Evolutionary conservation across 2,113 vertebrate genomes (phyloP).

Genomic region (Apodemus speciosus): DNA sequence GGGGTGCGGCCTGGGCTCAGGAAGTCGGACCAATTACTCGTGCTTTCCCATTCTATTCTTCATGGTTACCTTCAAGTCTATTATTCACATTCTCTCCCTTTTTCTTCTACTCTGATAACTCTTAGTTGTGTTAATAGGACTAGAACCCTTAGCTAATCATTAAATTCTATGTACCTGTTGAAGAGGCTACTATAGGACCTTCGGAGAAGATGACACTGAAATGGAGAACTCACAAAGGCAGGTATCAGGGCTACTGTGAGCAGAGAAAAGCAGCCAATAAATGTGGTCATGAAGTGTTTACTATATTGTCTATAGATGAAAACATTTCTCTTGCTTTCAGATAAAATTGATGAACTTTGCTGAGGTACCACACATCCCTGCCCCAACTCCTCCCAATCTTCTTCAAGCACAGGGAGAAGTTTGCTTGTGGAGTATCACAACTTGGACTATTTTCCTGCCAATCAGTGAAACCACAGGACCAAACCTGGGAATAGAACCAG

Average conservation of each 20-base stretch:
- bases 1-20: neutral
- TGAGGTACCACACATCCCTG: neutral
- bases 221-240: neutral
- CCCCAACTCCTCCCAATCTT: neutral
- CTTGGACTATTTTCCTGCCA: constrained; percentile 4
- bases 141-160: neutral
- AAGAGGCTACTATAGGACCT: neutral
- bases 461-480: neutral
- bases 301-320: neutral
- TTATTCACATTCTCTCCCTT: neutral
- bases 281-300: neutral
- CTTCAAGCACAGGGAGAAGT: neutral
- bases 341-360: neutral
- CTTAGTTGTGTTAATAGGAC: neutral
- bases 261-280: neutral
- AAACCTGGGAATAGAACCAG: constrained; percentile 3
- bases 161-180: neutral
- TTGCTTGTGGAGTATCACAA: neutral
- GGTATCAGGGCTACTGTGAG: neutral
- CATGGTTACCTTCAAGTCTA: neutral
- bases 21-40: neutral
- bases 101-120: neutral
- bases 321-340: neutral
- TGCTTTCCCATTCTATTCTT: neutral
- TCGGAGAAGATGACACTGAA: neutral